phyloP scores from a whole-genome alignment of 2,113 vertebrate species.

The Cheirogaleus medius region DNA sequence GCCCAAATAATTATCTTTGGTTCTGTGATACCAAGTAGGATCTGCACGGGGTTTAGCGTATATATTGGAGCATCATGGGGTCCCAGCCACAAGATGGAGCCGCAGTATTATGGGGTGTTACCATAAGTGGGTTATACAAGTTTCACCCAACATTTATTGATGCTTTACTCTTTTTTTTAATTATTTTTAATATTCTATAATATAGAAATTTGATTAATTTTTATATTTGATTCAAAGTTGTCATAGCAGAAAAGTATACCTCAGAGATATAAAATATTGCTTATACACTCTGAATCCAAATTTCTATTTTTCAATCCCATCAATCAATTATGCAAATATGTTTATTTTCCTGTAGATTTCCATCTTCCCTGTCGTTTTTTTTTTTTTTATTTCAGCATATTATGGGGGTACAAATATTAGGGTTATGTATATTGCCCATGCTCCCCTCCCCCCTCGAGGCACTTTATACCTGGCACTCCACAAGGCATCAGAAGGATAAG shows the following conservation, averaged over 20 bases:
- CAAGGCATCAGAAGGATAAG: neutral
- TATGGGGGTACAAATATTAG: too few species aligned
- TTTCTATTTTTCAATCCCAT: neutral
- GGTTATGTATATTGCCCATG: too few species aligned
- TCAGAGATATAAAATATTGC: neutral
- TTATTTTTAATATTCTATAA: neutral
- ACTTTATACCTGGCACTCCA: neutral
- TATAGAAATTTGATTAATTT: neutral
- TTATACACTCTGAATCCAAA: neutral
- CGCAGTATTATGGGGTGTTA: neutral
- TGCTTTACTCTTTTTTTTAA: too few species aligned
- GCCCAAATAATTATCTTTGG: neutral
- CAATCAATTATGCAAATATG: neutral
- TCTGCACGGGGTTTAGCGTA: neutral
- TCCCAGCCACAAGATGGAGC: neutral
- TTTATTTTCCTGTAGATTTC: neutral
- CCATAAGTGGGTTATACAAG: neutral
- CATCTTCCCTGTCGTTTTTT: neutral
- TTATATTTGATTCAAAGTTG: neutral
- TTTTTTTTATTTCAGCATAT: too few species aligned
- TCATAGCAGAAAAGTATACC: neutral
- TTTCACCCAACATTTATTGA: neutral
- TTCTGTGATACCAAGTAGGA: neutral
- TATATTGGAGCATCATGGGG: neutral
- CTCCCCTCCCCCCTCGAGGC: too few species aligned